Conservation (phyloP, 2,888 invertebrate species). For the Caenorhabditis becei region DNA sequence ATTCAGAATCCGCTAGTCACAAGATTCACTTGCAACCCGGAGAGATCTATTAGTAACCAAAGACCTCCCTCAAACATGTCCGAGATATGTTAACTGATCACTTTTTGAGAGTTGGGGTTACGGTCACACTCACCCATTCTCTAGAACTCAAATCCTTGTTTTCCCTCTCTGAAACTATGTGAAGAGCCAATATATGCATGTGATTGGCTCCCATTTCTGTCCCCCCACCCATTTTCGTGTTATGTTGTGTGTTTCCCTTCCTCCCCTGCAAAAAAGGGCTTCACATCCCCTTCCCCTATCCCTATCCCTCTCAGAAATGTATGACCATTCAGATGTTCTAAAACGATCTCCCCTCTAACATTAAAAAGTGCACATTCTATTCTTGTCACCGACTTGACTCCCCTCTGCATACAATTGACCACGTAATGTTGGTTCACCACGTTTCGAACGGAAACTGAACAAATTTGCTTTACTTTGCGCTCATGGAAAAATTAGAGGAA, state of each 20-base stretch:
- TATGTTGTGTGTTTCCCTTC: background rate
- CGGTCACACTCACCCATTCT: too few species aligned
- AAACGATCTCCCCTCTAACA: background rate
- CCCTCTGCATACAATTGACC: slow-evolving; percentile 39
- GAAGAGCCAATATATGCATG: slow-evolving; percentile 8
- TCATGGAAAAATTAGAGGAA: slow-evolving; percentile 3
- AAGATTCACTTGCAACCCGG: too few species aligned
- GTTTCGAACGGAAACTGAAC: slow-evolving; percentile 19
- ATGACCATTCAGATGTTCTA: slow-evolving; percentile 19
- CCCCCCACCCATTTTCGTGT: too few species aligned
- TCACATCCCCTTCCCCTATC: background rate
- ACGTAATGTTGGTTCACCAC: slow-evolving; percentile 28
- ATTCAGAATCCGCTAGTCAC: too few species aligned
- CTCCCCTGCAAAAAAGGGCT: slow-evolving; percentile 5
- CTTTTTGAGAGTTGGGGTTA: too few species aligned
- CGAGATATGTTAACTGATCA: too few species aligned
- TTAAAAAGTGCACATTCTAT: slow-evolving; percentile 30
- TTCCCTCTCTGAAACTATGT: too few species aligned
- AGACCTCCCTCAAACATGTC: too few species aligned
- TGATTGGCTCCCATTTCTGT: too few species aligned
- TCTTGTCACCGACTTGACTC: slow-evolving; percentile 9
- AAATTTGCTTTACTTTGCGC: slow-evolving; percentile 38
- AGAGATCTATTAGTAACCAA: too few species aligned
- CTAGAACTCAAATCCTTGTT: too few species aligned
- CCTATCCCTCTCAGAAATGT: slow-evolving; percentile 16